Evolutionary conservation across 2,113 vertebrate species (phyloP).

Genomic region (Sitta europaea): DNA sequence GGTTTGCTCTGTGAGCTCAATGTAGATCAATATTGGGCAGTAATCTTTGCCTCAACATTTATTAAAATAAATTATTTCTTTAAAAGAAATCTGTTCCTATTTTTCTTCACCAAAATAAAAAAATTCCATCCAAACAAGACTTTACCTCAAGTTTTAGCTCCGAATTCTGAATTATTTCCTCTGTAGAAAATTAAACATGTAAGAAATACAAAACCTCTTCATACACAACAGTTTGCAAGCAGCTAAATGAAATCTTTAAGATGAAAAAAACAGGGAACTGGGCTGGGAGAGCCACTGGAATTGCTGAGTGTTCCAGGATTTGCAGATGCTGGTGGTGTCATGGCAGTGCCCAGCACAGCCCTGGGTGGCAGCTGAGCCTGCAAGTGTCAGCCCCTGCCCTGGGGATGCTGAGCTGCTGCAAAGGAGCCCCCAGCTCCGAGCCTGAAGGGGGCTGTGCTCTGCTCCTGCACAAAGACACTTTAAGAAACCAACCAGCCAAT

Average conservation of each 20-base stretch:
- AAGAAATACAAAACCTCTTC: neutral
- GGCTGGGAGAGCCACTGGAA: neutral
- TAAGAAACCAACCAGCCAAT: neutral
- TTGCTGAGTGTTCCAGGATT: neutral
- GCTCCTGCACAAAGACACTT: neutral
- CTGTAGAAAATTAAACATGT: neutral
- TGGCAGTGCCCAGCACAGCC: neutral
- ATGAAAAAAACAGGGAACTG: neutral
- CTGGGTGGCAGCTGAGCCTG: neutral
- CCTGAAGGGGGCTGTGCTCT: neutral
- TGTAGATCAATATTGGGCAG: neutral
- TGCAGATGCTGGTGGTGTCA: neutral
- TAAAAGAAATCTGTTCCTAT: neutral
- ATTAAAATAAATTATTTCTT: neutral
- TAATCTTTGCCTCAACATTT: neutral
- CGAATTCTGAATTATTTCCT: neutral
- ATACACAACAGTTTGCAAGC: neutral
- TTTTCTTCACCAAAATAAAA: neutral
- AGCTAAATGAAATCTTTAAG: neutral
- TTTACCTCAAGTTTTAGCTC: neutral
- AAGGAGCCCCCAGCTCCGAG: neutral
- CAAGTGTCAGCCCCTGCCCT: fast-evolving
- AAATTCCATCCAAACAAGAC: neutral
- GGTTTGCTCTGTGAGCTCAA: neutral
- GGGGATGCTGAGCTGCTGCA: fast-evolving